Evolutionary conservation across 2,113 vertebrate genomes (phyloP), one percentile per base, ranked within the genome.

Genomic region (Heterochromis multidens): DNA sequence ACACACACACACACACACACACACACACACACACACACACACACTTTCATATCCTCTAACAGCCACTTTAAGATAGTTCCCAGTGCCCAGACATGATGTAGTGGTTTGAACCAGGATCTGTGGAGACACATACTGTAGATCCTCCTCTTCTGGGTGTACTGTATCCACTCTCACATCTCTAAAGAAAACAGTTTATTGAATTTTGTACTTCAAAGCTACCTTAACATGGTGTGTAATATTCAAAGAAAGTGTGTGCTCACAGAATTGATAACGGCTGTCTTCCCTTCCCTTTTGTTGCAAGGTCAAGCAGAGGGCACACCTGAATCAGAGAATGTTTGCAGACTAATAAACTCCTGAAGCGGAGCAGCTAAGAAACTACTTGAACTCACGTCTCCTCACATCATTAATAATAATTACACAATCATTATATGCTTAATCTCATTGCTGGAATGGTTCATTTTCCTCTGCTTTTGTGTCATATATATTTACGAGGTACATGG

Each of bases 41-140:
- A 57, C 86, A 58, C 72, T 29, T 74, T 90, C 85, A 67, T 63
- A 88, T 83, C 85, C 83, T 62, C 77, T 21, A 67, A 76, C 81
- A 90, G 87, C 88, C 91, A 89, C 90, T 88, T 90, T 58, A 67
- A 90, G 88, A 93, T 83, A 91, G 86, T 63, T 54, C 19, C 40
- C 65, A 23, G 86, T 87, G 88, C 59, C 78, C 84, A 92, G 84
- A 88, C 87, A 84, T 90, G 84, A 92, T 91, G 91, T 84, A 81
- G 87, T 83, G 86, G 49, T 88, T 81, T 7, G 56, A 80, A 84
- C 62, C 67, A 62, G 80, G 33, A 67, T 85, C 79, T 85, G 78
- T 89, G 80, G 83, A 59, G 79, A 81, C 77, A 33, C 43, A 14
- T 52, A 52, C 17, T 74, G 43, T 10, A 56, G n/a, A n/a, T 56